Base-by-base conservation (phyloP, 2,113 vertebrate species). In the Turnix velox region DNA sequence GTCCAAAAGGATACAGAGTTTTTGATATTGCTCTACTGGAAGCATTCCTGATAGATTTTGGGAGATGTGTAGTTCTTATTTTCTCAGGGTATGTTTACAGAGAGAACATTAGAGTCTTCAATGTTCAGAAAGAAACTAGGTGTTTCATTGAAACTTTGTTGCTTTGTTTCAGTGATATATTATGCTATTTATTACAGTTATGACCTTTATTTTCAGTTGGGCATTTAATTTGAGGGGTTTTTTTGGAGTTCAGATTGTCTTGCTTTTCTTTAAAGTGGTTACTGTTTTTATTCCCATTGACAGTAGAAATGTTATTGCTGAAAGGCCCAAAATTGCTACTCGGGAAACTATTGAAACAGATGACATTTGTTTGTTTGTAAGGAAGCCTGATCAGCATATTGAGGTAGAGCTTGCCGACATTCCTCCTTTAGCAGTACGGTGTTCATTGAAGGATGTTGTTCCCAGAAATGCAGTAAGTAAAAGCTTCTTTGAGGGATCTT, bases 401-500 rank as follows among this genome's bases (percentile, higher is more conserved):
- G 96, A 97, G 42, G 48, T 57, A 55, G 95, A 98, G 24, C 88
- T 99, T 80, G 65, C 83, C 55, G 57, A 63, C 12, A 65, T 98
- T 96, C 94, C 96, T 87, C 98, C 98, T 49, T 97, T 98, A 96
- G 99, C 98, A 42, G 65, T 99, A 42, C 97, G 35, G 55, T 99
- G 99, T 91, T 98, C 98, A 14, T 69, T 99, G 65, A 99, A 98
- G 90, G 98, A 98, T 95, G 93, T 99, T 61, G 97, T 99, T 94
- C 99, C 99, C 49, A 97, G 97, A 88, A 97, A 98, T 88, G 95
- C 97, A 90, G 99, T 99, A 96, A 98, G 98, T 97, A 58, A 74
- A 68, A 74, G 19, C 40, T 40, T 69, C 7, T 54, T 92, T 43
- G 14, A 37, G 23, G 33, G 59, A 46, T 15, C 58, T 48, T 30